Evolutionary conservation across 2,797 vertebrate species (phyloP).

Genomic region (Sebastes cheni): DNA sequence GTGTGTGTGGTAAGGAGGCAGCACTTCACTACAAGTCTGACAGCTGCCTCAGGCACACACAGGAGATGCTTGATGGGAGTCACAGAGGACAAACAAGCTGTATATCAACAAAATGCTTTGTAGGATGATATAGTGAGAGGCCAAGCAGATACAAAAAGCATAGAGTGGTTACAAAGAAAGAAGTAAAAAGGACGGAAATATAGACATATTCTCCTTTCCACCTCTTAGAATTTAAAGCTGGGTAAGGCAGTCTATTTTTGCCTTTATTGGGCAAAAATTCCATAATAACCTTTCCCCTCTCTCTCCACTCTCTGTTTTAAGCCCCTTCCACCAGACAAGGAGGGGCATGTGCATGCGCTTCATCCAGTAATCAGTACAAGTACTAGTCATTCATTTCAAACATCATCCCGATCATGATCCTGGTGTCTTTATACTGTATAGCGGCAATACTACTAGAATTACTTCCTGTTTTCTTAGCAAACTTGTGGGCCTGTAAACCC

Average conservation of each 20-base stretch:
- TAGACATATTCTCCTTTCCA: not conserved
- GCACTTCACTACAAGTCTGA: slow-evolving; percentile 55
- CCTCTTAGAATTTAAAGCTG: not conserved
- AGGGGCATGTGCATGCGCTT: not conserved
- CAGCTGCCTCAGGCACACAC: slow-evolving; percentile 66
- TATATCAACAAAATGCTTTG: slow-evolving; percentile 58
- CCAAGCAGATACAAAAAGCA: slow-evolving; percentile 28
- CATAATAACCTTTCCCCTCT: not conserved
- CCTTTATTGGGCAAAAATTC: not conserved
- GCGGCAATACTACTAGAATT: too few relatives aligned
- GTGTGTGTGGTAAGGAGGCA: slow-evolving; percentile 7
- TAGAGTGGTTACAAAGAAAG: not conserved
- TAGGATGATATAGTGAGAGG: slow-evolving; percentile 29
- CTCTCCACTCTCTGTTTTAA: not conserved
- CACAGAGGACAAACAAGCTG: slow-evolving; percentile 65
- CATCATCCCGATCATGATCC: too few relatives aligned
- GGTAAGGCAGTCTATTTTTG: not conserved
- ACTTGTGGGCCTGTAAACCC: too few relatives aligned
- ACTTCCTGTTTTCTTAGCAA: too few relatives aligned
- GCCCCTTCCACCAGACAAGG: not conserved
- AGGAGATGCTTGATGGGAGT: slow-evolving; percentile 62
- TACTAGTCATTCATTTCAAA: not conserved
- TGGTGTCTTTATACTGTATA: too few relatives aligned
- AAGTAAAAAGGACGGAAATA: not conserved
- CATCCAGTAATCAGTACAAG: not conserved